Percentiles rank a stretch among this genome's conserved stretches.
phyloP scores from a whole-genome alignment of 2,113 vertebrate genomes.

The Lanius ludovicianus region DNA sequence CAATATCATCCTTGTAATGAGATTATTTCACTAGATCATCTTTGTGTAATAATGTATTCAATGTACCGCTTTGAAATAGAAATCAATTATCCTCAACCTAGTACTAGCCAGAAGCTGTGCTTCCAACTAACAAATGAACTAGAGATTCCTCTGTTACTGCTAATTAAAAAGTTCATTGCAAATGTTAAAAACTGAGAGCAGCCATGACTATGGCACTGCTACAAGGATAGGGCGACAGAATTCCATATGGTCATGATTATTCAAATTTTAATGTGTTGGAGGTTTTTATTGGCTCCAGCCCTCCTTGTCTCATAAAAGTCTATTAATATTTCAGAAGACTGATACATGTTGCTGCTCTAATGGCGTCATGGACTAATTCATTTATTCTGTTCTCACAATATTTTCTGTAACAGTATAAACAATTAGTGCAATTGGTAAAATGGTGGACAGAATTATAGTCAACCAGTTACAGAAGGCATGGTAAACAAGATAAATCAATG shows the following conservation, averaged over 20 bases:
- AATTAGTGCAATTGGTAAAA: background rate
- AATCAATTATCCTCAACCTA: conserved; percentile 65
- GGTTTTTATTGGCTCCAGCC: background rate
- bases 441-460: background rate
- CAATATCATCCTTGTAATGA: conserved; percentile 2
- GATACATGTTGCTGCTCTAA: background rate
- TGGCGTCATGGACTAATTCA: background rate
- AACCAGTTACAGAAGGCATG: background rate
- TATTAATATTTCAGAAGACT: background rate
- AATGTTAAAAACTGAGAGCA: conserved; percentile 35
- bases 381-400: background rate
- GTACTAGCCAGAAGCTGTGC: conserved; percentile 49
- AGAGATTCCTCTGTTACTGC: conserved; percentile 37
- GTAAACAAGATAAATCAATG: background rate
- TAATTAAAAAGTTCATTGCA: conserved; percentile 64
- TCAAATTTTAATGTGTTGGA: conserved; percentile 18
- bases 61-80: conserved; percentile 24
- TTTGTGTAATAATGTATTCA: background rate
- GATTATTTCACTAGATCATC: conserved; percentile 3
- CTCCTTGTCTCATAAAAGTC: background rate
- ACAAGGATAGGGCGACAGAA: conserved; percentile 6
- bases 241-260: conserved; percentile 42
- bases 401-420: background rate
- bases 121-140: conserved; percentile 65
- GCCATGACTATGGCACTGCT: background rate